phyloP scores from a whole-genome alignment of 2,888 invertebrate genomes.

The Diaprepes abbreviatus region DNA sequence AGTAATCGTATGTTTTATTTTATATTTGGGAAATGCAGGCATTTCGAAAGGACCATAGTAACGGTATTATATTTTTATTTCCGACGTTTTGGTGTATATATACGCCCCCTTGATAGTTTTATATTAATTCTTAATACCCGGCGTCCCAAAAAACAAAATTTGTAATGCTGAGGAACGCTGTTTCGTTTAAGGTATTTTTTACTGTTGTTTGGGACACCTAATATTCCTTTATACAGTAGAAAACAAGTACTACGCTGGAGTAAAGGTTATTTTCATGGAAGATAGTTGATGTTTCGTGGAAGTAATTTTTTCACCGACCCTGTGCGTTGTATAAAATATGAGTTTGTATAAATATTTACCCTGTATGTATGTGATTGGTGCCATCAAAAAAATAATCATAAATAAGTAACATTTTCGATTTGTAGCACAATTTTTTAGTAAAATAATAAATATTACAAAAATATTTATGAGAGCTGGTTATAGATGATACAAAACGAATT shows the following conservation, averaged over 20 bases:
- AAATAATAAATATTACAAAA: not conserved
- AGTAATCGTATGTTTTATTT: slow-evolving; percentile 50
- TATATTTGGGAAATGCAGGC: slow-evolving; percentile 67
- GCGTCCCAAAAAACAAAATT: not conserved
- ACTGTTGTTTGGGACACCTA: not conserved
- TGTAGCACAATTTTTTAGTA: slow-evolving; percentile 21
- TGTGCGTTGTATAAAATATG: not conserved
- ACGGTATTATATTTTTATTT: slow-evolving; percentile 49
- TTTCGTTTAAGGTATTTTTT: not conserved
- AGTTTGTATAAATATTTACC: slow-evolving; percentile 24
- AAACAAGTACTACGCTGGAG: no score
- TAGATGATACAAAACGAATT: slow-evolving; percentile 26
- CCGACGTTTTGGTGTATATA: not conserved
- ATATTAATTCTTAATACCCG: not conserved
- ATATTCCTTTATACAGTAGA: not conserved
- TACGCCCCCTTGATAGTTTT: not conserved
- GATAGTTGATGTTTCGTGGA: no score
- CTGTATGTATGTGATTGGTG: slow-evolving; percentile 20
- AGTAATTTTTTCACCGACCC: no score
- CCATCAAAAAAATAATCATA: slow-evolving; percentile 1
- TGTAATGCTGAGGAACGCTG: not conserved
- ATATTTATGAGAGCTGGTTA: slow-evolving; percentile 21
- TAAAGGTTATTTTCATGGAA: no score
- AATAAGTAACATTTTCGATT: not conserved
- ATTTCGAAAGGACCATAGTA: slow-evolving; percentile 54